Evolutionary conservation across 1,140 invertebrate genomes (phyloP), one percentile per base, ranked within the genome.

Genomic region (Oreohelix idahoensis): DNA sequence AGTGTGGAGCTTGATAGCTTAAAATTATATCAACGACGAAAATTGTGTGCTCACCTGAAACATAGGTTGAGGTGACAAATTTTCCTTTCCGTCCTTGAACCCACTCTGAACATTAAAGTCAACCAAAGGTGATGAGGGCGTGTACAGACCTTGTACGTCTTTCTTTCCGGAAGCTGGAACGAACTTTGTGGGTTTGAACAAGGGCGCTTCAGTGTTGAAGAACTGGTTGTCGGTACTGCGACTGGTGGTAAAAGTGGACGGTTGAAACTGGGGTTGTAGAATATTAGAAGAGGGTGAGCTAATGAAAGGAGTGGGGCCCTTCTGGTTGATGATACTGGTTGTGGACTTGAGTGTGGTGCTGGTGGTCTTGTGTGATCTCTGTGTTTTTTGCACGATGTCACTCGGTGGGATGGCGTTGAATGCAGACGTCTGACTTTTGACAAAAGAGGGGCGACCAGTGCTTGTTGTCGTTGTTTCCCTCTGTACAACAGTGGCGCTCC

Each of bases 101-200:
- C 13, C 42, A 23, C 32, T 36, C 8, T 71, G 23, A n/a, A 45
- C 66, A 15, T 45, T 29, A 13, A 36, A 29, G 35, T 82, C 80
- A 29, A 42, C 51, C 71, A 53, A 4, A 38, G 80, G 71, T 10
- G 80, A 82, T 8, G 42, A 4, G 38, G 79, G 79, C 26, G 36
- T 15, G 53, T 45, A 49, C 1, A 70, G 53, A 45, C 39, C 58
- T 32, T 32, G 53, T 26, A 71, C 32, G 26, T 76, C 73, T n/a
- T 69, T 77, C 63, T 58, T 83, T 0, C 39, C 53, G 8, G 0
- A 10, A 26, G 39, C 36, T 5, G 75, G 73, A 4, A 83, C 81
- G 36, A 69, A 83, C 42, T 63, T 83, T 45, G 51, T 83, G 53
- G 74, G 75, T 29, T 78, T 83, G 36, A 77, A 82, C 70, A 82